Percentiles rank a stretch among this genome's conserved stretches.
Conservation (phyloP, 2,888 invertebrate genomes). For the Bibio marci region DNA sequence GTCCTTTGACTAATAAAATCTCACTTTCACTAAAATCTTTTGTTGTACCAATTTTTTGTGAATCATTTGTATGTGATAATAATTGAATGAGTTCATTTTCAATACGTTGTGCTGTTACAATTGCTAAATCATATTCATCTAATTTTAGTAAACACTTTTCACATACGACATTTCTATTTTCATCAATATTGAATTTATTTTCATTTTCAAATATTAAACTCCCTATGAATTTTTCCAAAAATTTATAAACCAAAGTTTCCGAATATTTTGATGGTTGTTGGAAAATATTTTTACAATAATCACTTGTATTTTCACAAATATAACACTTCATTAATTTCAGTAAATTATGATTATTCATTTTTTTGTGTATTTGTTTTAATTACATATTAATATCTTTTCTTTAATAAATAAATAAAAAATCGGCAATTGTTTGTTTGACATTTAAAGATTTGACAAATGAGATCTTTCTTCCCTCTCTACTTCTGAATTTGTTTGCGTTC, state of each 20-base stretch:
- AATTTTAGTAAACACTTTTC: conserved; percentile 2
- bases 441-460: too few relatives aligned
- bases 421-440: too few relatives aligned
- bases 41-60: background rate
- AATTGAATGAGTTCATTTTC: background rate
- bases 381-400: too few relatives aligned
- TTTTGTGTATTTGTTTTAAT: too few relatives aligned
- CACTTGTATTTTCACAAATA: conserved; percentile 8
- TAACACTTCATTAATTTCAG: too few relatives aligned
- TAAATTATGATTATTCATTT: too few relatives aligned
- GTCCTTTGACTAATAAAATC: background rate
- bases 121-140: conserved; percentile 3
- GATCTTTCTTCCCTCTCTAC: too few relatives aligned
- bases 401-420: too few relatives aligned
- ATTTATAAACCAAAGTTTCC: conserved; percentile 6
- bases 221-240: conserved; percentile 8
- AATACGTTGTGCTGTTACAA: background rate
- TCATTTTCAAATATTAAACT: background rate
- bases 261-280: conserved; percentile 7
- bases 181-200: too few relatives aligned
- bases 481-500: too few relatives aligned
- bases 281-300: conserved; percentile 7
- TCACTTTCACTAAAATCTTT: background rate
- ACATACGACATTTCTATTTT: background rate
- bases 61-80: background rate